Evolutionary conservation across 2,797 vertebrate species (phyloP).

Genomic region (Takifugu rubripes): DNA sequence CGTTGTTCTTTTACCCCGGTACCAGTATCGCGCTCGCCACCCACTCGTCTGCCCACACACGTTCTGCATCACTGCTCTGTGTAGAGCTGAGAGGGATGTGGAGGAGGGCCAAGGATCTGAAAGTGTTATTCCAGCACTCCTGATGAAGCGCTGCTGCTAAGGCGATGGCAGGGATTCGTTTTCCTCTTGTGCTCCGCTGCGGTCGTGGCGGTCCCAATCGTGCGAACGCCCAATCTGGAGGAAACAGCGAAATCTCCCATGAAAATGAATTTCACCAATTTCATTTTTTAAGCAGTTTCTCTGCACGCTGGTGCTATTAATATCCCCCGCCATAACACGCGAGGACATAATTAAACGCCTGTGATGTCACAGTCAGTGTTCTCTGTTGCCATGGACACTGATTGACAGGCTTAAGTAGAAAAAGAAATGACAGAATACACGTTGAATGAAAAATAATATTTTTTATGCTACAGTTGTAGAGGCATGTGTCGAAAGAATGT

Average conservation of each 20-base stretch:
- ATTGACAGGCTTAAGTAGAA: no score
- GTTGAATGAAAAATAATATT: no score
- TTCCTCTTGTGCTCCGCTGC: no score
- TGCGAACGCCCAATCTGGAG: not conserved
- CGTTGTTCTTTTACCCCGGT: conserved; percentile 30
- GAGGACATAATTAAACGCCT: no score
- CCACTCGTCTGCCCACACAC: conserved; percentile 49
- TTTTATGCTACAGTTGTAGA: no score
- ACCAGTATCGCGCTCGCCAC: conserved; percentile 28
- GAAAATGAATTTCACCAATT: not conserved
- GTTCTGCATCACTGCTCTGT: conserved; percentile 43
- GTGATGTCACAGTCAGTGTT: no score
- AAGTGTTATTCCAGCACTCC: conserved; percentile 18
- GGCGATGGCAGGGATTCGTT: not conserved
- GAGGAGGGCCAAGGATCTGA: conserved; percentile 28
- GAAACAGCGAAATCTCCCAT: not conserved
- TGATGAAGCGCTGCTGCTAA: conserved; percentile 5
- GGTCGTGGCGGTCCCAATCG: not conserved
- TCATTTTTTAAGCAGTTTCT: not conserved
- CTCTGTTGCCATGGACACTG: no score
- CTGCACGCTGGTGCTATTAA: not conserved
- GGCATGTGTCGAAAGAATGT: no score
- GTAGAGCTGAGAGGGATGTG: conserved; percentile 21
- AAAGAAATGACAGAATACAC: no score
- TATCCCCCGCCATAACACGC: no score